A percentile compares a stretch with the other conserved stretches of the same genome.
Evolutionary conservation across 2,888 invertebrate genomes (phyloP).

Genomic region (Cephus pygmeus): DNA sequence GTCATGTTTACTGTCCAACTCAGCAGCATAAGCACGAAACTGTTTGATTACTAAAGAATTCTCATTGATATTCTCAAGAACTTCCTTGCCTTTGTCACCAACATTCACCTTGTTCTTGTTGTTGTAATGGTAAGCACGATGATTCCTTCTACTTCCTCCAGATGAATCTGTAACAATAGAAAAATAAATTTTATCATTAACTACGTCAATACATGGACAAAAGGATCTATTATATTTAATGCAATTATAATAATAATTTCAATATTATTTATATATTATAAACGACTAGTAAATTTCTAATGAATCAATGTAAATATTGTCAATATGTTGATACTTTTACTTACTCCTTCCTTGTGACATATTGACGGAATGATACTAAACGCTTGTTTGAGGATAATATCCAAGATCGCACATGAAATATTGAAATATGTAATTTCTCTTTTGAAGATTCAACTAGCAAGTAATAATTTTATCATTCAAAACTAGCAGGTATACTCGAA

Average conservation of each 20-base stretch:
- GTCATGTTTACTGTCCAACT: constrained; percentile 84
- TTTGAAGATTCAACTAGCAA: background rate
- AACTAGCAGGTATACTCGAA: background rate
- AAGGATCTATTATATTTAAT: background rate
- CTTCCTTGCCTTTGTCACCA: constrained; percentile 66
- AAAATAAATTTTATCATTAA: background rate
- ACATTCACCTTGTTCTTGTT: constrained; percentile 50
- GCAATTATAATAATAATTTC: background rate
- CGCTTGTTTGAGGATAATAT: background rate
- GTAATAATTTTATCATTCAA: background rate
- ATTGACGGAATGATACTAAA: background rate
- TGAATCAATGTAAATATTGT: background rate
- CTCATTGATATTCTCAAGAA: constrained; percentile 66
- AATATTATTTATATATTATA: too few species aligned
- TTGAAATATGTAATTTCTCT: background rate
- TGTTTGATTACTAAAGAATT: constrained; percentile 70
- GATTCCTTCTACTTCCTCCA: constrained; percentile 9
- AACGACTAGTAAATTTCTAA: background rate
- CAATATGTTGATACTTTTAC: background rate
- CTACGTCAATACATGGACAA: background rate
- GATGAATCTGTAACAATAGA: background rate
- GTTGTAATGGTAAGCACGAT: constrained; percentile 25
- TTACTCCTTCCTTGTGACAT: background rate
- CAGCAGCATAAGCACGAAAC: constrained; percentile 74
- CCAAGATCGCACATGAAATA: background rate